Evolutionary conservation across 2,797 vertebrate species (phyloP), one percentile per base, ranked within the genome.

Genomic region (Taeniopygia guttata): DNA sequence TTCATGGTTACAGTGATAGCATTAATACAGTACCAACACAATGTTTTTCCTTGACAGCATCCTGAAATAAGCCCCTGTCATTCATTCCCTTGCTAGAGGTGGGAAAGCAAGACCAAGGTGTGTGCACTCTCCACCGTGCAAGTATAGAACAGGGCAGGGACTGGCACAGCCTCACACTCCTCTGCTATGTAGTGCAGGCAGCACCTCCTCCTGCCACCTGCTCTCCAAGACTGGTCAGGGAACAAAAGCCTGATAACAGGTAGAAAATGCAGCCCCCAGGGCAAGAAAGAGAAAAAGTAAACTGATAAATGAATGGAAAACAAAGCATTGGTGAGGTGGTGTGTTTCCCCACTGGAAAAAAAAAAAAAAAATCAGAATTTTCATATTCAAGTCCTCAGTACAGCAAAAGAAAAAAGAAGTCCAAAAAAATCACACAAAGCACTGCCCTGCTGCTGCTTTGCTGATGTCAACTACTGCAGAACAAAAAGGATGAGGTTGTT

Each of bases 51-150:
- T 55, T 36, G 9, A 20, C 30, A n/a, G 29, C 34, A 36, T 25
- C 42, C n/a, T 69, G 56, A 69, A 62, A 74, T 13, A 60, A 74
- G 32, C 4, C 25, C 16, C 23, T 46, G 7, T 54, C 45, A 54
- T 34, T 58, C 40, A 38, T 66, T 90, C 18, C 14, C 9, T 87
- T 72, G 13, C 9, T 30, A 62, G 69, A 63, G 5, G 7, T 10
- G 23, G 4, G 18, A 80, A 36, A 59, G 20, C 32, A 58, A 92
- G 16, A 32, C 23, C 10, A 14, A 46, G 13, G 18, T 36, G 12
- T 5, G 16, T 23, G 43, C 12, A 77, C 10, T 25, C 40, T 74
- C 10, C 32, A 11, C 0, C 0, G 1, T 30, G 20, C 30, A 49
- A 51, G 11, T 16, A 34, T 18, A 49, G 43, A 67, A 85, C 14